A percentile compares a stretch with the other conserved stretches of the same genome.
phyloP scores from a whole-genome alignment of 2,888 invertebrate species.

The Lasioglossum malachurum region DNA sequence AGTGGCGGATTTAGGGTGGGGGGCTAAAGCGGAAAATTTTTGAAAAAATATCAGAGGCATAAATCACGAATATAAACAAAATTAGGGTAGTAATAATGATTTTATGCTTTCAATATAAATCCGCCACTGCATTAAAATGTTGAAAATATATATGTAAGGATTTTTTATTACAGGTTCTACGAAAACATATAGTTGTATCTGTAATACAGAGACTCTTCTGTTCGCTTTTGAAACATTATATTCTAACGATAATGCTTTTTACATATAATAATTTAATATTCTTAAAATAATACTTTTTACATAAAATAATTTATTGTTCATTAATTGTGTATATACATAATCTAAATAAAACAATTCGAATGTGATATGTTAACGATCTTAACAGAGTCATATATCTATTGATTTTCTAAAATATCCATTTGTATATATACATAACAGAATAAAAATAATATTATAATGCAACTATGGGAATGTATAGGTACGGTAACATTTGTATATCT shows the following conservation, averaged over 20 bases:
- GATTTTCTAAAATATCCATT: slow-evolving; percentile 18
- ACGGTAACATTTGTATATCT: slow-evolving; percentile 10
- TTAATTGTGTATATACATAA: slow-evolving; percentile 15
- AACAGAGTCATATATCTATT: slow-evolving; percentile 9
- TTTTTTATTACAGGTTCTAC: neutral
- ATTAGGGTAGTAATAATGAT: too few species aligned
- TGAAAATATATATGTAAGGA: neutral
- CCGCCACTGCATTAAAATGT: neutral
- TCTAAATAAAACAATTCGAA: slow-evolving; percentile 38
- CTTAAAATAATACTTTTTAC: slow-evolving; percentile 15
- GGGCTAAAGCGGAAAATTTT: too few species aligned
- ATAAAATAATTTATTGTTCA: slow-evolving; percentile 15
- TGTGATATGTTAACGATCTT: slow-evolving; percentile 11
- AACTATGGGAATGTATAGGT: slow-evolving; percentile 28
- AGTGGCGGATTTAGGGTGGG: too few species aligned
- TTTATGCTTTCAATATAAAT: too few species aligned
- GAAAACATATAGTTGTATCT: slow-evolving; percentile 23
- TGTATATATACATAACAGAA: slow-evolving; percentile 31
- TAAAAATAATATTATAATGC: slow-evolving; percentile 33
- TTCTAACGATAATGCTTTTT: slow-evolving; percentile 29
- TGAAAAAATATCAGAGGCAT: too few species aligned
- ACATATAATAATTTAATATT: slow-evolving; percentile 27
- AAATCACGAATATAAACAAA: too few species aligned
- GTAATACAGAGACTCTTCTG: neutral
- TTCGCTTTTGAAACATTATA: slow-evolving; percentile 40